phyloP scores from a whole-genome alignment of 2,888 invertebrate species.

The Synergus umbraculus region DNA sequence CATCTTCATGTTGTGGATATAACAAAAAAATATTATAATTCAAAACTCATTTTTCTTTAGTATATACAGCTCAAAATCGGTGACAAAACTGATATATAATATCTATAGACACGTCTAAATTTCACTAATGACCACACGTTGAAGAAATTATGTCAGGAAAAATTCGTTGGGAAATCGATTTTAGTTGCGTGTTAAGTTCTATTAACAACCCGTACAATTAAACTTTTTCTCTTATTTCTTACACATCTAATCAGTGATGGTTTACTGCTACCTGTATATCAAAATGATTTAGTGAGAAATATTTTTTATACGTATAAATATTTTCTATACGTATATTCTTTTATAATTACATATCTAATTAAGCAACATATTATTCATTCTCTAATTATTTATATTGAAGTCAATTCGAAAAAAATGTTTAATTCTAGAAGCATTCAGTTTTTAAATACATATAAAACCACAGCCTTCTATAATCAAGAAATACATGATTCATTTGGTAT shows the following conservation, averaged over 20 bases:
- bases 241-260: conserved; percentile 6
- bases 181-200: neutral
- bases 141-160: neutral
- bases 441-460: neutral
- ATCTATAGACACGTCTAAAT: conserved; percentile 22
- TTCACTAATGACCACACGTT: neutral
- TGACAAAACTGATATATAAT: neutral
- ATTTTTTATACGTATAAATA: neutral
- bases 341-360: neutral
- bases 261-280: conserved; percentile 7
- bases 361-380: neutral
- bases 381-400: too few relatives aligned
- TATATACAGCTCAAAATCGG: conserved; percentile 9
- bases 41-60: conserved; percentile 7
- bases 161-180: conserved; percentile 19
- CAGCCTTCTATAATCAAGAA: neutral
- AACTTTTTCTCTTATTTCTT: conserved; percentile 7
- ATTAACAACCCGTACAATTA: conserved; percentile 3
- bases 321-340: too few relatives aligned
- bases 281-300: neutral
- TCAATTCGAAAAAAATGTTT: too few relatives aligned
- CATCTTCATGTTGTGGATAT: conserved; percentile 5
- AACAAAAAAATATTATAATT: conserved; percentile 24
- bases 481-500: neutral
- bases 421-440: too few relatives aligned